Conservation (phyloP, 2,888 invertebrate genomes). For the Chalcosyrphus nemorum region DNA sequence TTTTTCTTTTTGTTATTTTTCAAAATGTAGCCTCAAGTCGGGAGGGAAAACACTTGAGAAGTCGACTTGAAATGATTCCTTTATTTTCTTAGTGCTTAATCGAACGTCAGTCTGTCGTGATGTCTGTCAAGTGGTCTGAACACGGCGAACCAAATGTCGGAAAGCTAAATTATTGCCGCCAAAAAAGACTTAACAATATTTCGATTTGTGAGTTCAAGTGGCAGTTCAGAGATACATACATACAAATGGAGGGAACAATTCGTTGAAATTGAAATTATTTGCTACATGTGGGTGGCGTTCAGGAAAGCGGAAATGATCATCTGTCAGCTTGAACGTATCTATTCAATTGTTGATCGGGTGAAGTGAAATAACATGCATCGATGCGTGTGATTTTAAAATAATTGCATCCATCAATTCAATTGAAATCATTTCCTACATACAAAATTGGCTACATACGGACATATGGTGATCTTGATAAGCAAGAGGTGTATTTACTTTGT, state of each 20-base stretch:
- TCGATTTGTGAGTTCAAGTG: conserved; percentile 28
- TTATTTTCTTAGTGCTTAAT: conserved; percentile 1
- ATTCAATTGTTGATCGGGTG: conserved; percentile 31
- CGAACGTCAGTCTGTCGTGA: conserved; percentile 10
- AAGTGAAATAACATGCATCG: conserved; percentile 12
- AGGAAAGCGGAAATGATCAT: conserved; percentile 31
- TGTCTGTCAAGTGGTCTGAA: conserved; percentile 23
- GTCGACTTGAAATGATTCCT: conserved; percentile 15
- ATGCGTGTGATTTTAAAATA: conserved; percentile 23
- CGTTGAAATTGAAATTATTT: too few species aligned
- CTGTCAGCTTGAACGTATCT: conserved; percentile 27
- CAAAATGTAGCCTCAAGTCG: neutral
- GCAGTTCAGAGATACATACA: neutral
- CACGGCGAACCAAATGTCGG: neutral
- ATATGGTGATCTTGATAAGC: too few species aligned
- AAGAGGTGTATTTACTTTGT: too few species aligned
- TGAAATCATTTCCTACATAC: neutral
- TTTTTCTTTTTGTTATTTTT: too few species aligned
- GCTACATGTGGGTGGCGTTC: conserved; percentile 22
- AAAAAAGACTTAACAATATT: neutral
- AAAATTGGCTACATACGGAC: neutral
- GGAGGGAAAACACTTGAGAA: conserved; percentile 8
- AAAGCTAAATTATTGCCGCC: neutral
- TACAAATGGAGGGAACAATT: conserved; percentile 5
- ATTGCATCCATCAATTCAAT: neutral